A percentile compares a stretch with the other conserved stretches of the same genome.
These are phyloP conservation scores for Nautilus pompilius DNA, from an alignment of 1,140 invertebrate species.

Conservation along the genomic window DNA sequence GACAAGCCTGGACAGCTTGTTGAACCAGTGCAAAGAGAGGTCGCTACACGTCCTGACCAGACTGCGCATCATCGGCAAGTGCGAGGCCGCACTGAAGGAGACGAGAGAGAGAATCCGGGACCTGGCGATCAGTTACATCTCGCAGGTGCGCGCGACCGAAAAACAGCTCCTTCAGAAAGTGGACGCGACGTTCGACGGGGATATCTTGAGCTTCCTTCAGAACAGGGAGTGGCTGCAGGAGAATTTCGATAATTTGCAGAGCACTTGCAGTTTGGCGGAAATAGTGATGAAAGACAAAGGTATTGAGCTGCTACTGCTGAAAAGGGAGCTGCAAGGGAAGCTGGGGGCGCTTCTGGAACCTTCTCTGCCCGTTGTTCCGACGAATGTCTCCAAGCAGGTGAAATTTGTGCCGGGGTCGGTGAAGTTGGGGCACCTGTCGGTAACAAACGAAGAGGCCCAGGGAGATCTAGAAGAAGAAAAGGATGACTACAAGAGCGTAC, in stretches of 20 bases:
- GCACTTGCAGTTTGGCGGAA: slow-evolving; percentile 48
- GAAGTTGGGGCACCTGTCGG: slow-evolving; percentile 30
- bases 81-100: slow-evolving; percentile 41
- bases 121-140: slow-evolving; percentile 46
- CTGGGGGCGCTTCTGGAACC: slow-evolving; percentile 36
- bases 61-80: slow-evolving; percentile 42
- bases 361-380: slow-evolving; percentile 22
- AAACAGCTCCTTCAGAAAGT: slow-evolving; percentile 43
- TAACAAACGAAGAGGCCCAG: slow-evolving; percentile 16
- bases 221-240: slow-evolving; percentile 46
- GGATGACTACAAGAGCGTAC: not conserved
- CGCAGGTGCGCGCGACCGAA: slow-evolving; percentile 44
- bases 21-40: slow-evolving; percentile 34
- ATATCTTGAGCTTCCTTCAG: slow-evolving; percentile 41
- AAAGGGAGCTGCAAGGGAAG: slow-evolving; percentile 51
- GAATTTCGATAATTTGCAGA: slow-evolving; percentile 46
- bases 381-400: slow-evolving; percentile 21
- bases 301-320: slow-evolving; percentile 53
- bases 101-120: slow-evolving; percentile 48
- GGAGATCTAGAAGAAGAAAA: not conserved
- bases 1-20: slow-evolving; percentile 31
- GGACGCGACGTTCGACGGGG: slow-evolving; percentile 39
- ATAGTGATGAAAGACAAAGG: slow-evolving; percentile 50
- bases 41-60: slow-evolving; percentile 25
- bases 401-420: slow-evolving; percentile 42